Evolutionary conservation across 2,113 vertebrate species (phyloP).

Genomic region (Amphilophus citrinellus): DNA sequence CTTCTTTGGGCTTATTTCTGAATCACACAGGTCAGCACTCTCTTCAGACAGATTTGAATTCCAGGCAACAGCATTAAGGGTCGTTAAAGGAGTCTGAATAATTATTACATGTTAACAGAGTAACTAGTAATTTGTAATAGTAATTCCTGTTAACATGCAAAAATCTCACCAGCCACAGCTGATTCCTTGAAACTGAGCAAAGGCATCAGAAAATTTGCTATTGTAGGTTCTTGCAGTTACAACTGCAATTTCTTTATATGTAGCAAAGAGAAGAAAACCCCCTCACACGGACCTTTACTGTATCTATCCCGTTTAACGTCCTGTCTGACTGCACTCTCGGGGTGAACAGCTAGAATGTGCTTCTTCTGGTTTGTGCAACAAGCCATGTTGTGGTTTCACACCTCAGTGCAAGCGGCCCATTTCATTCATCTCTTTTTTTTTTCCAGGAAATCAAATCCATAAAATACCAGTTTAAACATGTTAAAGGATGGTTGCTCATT

Average conservation of each 20-base stretch:
- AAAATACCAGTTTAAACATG: neutral
- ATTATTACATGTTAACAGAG: neutral
- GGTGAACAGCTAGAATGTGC: neutral
- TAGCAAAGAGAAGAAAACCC: neutral
- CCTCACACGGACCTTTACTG: neutral
- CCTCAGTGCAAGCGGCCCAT: neutral
- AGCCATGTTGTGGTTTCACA: slow-evolving; percentile 6
- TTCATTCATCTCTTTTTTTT: neutral
- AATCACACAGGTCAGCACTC: neutral
- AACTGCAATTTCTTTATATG: neutral
- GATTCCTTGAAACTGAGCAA: neutral
- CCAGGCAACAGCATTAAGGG: neutral
- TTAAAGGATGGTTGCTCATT: neutral
- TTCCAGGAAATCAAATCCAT: neutral
- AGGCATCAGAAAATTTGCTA: neutral
- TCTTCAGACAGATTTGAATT: neutral
- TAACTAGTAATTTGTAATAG: neutral
- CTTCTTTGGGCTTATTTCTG: neutral
- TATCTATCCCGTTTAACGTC: neutral
- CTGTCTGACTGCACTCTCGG: neutral
- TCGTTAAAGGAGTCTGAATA: neutral
- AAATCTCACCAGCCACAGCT: neutral
- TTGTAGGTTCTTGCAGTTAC: neutral
- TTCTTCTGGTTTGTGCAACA: neutral
- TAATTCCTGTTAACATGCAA: neutral